Evolutionary conservation across 2,797 vertebrate genomes (phyloP).

Genomic region (Acanthurus tractus): DNA sequence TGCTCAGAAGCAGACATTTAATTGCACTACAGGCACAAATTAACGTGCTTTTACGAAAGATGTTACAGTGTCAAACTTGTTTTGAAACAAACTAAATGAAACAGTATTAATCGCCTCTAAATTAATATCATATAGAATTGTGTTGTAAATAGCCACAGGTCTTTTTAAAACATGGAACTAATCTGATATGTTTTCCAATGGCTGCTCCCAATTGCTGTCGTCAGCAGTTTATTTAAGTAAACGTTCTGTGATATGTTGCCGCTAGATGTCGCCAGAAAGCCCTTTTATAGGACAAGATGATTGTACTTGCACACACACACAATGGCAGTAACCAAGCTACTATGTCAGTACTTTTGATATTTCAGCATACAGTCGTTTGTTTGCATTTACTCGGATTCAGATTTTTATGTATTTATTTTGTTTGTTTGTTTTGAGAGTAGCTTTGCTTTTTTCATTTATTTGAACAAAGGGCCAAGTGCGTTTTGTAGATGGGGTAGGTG

Average conservation of each 20-base stretch:
- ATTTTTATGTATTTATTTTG: too few species aligned
- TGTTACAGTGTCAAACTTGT: too few species aligned
- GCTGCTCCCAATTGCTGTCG: too few species aligned
- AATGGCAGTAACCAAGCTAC: not conserved
- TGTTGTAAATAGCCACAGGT: not conserved
- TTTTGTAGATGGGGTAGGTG: not conserved
- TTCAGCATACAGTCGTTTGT: not conserved
- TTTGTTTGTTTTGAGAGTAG: not conserved
- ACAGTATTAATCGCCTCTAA: too few species aligned
- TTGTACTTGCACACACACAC: not conserved
- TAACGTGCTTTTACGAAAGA: not conserved
- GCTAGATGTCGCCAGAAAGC: slow-evolving; percentile 26
- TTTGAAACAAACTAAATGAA: not conserved
- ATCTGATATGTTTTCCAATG: not conserved
- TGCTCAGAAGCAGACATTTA: not conserved
- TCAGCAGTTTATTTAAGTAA: too few species aligned
- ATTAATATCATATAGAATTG: too few species aligned
- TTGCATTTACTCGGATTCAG: not conserved
- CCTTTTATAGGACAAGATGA: not conserved
- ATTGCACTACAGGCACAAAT: not conserved
- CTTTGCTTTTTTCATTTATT: not conserved
- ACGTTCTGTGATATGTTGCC: not conserved
- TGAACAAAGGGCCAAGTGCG: not conserved
- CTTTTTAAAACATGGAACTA: not conserved
- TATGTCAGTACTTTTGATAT: not conserved